Conservation (phyloP, 2,888 invertebrate species). For the Leucophenga montana region DNA sequence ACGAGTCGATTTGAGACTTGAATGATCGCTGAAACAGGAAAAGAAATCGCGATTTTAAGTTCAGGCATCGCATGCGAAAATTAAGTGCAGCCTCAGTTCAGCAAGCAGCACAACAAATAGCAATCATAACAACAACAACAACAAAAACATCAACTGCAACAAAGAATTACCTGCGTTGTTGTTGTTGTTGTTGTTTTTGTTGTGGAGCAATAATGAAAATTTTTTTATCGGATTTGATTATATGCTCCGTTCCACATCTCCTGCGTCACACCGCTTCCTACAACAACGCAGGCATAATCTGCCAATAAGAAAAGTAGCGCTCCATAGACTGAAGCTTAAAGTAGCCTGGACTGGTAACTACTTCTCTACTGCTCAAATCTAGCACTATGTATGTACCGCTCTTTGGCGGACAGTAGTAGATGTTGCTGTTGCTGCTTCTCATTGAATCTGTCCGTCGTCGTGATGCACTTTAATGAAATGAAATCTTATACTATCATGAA, state of each 20-base stretch:
- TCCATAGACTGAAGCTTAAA: slow-evolving; percentile 26
- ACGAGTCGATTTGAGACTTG: slow-evolving; percentile 13
- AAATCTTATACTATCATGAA: slow-evolving; percentile 72
- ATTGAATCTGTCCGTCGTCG: slow-evolving; percentile 57
- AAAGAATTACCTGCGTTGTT: slow-evolving; percentile 19
- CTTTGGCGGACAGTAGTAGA: not conserved
- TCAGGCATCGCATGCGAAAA: slow-evolving; percentile 63
- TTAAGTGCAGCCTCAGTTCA: slow-evolving; percentile 48
- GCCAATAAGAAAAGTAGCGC: slow-evolving; percentile 28
- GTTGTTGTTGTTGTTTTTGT: slow-evolving; percentile 22
- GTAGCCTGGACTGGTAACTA: slow-evolving; percentile 37
- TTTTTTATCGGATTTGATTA: slow-evolving; percentile 65
- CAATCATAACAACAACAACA: slow-evolving; percentile 23
- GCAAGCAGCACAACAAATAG: slow-evolving; percentile 19
- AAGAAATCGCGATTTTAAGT: slow-evolving; percentile 66
- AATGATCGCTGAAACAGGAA: slow-evolving; percentile 35
- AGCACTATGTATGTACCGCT: slow-evolving; percentile 31
- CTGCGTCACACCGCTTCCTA: slow-evolving; percentile 50
- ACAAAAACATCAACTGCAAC: slow-evolving; percentile 22
- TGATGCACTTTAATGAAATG: slow-evolving; percentile 74
- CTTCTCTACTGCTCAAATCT: slow-evolving; percentile 39
- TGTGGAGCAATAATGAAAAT: slow-evolving; percentile 64
- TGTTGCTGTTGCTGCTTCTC: slow-evolving; percentile 24
- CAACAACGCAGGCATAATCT: slow-evolving; percentile 9
- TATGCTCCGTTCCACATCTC: slow-evolving; percentile 49